These are phyloP conservation scores for Ectropis grisescens DNA, from an alignment of 1,140 invertebrate genomes.

Conservation along the genomic window DNA sequence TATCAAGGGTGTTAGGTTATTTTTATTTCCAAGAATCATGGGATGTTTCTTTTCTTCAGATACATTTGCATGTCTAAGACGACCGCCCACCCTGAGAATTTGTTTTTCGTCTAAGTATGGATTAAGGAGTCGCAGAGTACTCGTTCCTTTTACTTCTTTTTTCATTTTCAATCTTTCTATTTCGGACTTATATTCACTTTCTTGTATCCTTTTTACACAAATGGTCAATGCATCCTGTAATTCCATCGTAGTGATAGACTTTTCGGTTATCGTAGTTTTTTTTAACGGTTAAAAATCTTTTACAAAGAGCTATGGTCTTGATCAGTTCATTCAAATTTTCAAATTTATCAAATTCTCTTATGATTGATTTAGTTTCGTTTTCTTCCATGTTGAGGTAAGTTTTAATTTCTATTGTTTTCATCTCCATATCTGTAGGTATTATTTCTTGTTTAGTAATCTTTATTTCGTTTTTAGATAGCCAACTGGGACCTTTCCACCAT, in stretches of 20 bases:
- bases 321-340: background rate
- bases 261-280: background rate
- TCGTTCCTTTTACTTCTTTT: background rate
- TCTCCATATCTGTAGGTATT: background rate
- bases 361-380: background rate
- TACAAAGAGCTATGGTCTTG: background rate
- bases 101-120: background rate
- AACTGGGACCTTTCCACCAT: constrained; percentile 15
- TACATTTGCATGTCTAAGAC: background rate
- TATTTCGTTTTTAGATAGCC: background rate
- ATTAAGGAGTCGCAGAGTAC: background rate
- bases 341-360: background rate
- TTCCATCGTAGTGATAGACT: background rate
- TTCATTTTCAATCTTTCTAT: background rate
- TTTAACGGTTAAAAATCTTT: background rate
- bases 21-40: background rate
- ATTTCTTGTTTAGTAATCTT: background rate
- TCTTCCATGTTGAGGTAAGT: background rate
- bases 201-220: background rate
- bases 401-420: background rate
- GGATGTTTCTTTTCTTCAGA: background rate
- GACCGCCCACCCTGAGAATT: background rate
- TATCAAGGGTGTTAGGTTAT: background rate
- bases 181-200: background rate
- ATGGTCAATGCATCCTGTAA: background rate